Percentiles rank a stretch among this genome's conserved stretches.
Evolutionary conservation across 2,113 vertebrate genomes (phyloP).

Genomic region (Zootoca vivipara): DNA sequence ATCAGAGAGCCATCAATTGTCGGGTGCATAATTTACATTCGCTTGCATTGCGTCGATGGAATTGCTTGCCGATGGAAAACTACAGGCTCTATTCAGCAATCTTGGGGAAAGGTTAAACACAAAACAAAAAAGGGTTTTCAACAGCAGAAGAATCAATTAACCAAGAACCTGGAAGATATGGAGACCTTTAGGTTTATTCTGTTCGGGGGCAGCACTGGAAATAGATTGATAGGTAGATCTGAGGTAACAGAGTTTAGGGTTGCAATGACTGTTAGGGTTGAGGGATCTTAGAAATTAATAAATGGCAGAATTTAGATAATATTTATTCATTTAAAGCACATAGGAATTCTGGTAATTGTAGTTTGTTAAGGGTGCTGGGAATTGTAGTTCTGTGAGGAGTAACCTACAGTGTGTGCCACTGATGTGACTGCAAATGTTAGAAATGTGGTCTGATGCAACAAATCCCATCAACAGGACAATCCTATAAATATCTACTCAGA

Average conservation of each 20-base stretch:
- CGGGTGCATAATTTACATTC: neutral
- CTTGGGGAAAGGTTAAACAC: neutral
- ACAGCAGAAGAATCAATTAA: neutral
- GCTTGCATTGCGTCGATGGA: neutral
- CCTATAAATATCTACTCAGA: neutral
- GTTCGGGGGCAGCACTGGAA: neutral
- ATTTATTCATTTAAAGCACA: no score
- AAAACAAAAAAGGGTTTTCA: neutral
- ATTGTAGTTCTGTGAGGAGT: no score
- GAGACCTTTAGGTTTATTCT: neutral
- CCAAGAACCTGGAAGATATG: neutral
- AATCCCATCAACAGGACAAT: neutral
- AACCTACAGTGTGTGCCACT: no score
- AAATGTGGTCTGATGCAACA: neutral
- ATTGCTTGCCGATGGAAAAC: neutral
- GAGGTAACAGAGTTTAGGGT: no score
- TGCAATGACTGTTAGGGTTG: no score
- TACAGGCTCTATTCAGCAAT: neutral
- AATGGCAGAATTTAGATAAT: no score
- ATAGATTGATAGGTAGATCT: no score
- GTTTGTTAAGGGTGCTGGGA: no score
- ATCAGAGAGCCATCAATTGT: constrained; percentile 8
- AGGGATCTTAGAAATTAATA: no score
- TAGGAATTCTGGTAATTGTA: no score
- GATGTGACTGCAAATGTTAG: neutral